Evolutionary conservation across 2,797 vertebrate genomes (phyloP).

Genomic region (Poeciliopsis paucimaculata): DNA sequence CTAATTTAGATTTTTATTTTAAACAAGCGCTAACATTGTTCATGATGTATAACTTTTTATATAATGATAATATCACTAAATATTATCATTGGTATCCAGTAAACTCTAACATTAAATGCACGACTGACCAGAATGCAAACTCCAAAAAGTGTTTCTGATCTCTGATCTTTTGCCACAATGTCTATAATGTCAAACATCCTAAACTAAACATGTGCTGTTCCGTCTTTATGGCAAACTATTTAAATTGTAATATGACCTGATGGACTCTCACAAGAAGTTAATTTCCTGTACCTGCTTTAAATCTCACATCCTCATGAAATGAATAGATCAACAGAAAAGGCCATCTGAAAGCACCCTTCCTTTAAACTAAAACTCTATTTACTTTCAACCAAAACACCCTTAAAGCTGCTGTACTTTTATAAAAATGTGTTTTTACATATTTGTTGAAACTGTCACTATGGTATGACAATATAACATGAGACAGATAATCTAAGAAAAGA

Average conservation of each 20-base stretch:
- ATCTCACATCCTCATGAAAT: background rate
- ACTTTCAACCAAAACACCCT: background rate
- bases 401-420: background rate
- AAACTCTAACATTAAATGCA: background rate
- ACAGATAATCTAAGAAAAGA: too few species aligned
- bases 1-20: background rate
- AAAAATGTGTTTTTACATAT: too few species aligned
- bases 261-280: background rate
- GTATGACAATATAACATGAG: too few species aligned
- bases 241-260: background rate
- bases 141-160: background rate
- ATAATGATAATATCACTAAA: background rate
- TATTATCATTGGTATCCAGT: background rate
- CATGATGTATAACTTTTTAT: background rate
- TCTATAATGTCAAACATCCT: background rate
- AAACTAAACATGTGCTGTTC: background rate
- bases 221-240: background rate
- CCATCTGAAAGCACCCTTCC: background rate
- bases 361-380: background rate
- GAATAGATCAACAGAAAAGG: background rate
- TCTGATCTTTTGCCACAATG: background rate
- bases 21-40: background rate
- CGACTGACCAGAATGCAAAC: background rate
- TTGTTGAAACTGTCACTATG: background rate
- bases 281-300: background rate